Base-by-base conservation (phyloP, 2,113 vertebrate species). In the Uria lomvia region DNA sequence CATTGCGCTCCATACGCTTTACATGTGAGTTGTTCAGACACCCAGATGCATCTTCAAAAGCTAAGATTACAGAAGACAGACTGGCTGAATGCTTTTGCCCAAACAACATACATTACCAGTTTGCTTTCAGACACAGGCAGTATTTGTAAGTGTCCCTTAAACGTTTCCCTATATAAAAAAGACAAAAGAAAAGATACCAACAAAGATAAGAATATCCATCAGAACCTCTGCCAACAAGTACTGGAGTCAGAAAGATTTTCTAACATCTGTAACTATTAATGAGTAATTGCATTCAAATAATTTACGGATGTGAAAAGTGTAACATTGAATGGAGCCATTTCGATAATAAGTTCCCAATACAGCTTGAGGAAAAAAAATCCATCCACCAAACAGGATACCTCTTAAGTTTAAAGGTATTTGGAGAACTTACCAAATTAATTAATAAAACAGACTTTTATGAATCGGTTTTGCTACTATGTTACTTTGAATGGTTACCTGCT, bases 1-100 rank as follows among this genome's bases (percentile, higher is more conserved):
- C 50, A 43, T 7, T 56, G 8, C 32, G 0, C 65, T 63, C 68
- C 94, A 94, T 55, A 81, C 40, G 24, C 68, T 19, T 40, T 71
- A 70, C 93, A 82, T 6, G 73, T 55, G 74, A 97, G 70, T n/a
- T 50, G 30, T 9, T 82, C 58, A 38, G 27, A 91, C 7, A n/a
- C 71, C 87, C 96, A 97, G 84, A 79, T 96, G 94, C 77, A 88
- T 60, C 96, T 96, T 96, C 94, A 97, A 97, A 94, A 95, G 95
- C 93, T 36, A 20, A 40, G 12, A 81, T 4, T 65, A 67, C 40
- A 91, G 84, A 81, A 91, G 83, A 73, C 92, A 88, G 85, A 15
- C 58, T 0, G 3, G 15, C 91, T 72, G 27, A 85, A 49, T 9
- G 40, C 81, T 82, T 68, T 53, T 32, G 74, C 89, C 66, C 36